A percentile compares a stretch with the other conserved stretches of the same genome.
These are phyloP conservation scores for Oxystoma pomonae DNA, from an alignment of 2,888 invertebrate genomes.

Conservation along the genomic window DNA sequence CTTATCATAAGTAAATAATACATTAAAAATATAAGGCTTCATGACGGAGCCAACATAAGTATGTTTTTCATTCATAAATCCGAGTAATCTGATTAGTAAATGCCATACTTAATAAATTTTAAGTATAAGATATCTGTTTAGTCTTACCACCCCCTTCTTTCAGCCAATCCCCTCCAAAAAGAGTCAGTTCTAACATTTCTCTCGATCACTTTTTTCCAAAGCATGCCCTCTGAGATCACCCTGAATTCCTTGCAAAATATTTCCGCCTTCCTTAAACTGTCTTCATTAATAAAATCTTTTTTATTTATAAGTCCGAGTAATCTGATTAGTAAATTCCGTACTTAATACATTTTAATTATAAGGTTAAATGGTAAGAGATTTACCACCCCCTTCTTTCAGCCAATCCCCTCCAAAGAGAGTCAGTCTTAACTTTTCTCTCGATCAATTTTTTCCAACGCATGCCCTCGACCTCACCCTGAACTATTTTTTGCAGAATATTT, in stretches of 20 bases:
- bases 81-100: background rate
- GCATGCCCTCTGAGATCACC: slow-evolving; percentile 95
- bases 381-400: slow-evolving; percentile 95
- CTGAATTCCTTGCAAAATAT: slow-evolving; percentile 93
- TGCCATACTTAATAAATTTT: too few relatives aligned
- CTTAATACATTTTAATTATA: too few relatives aligned
- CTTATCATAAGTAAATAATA: too few relatives aligned
- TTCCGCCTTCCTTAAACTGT: slow-evolving; percentile 92
- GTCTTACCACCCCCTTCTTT: slow-evolving; percentile 92
- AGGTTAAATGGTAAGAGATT: too few relatives aligned
- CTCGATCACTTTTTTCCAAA: slow-evolving; percentile 99
- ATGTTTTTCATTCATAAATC: background rate
- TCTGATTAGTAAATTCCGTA: background rate
- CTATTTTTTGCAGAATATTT: slow-evolving; percentile 98
- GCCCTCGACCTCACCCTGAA: slow-evolving; percentile 95
- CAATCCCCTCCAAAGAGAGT: slow-evolving; percentile 93
- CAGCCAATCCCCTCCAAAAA: slow-evolving; percentile 94
- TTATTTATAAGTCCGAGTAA: background rate
- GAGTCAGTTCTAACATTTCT: slow-evolving; percentile 94
- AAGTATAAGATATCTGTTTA: too few relatives aligned
- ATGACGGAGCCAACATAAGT: too few relatives aligned
- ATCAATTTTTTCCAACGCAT: slow-evolving; percentile 99
- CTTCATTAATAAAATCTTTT: too few relatives aligned
- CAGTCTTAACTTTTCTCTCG: slow-evolving; percentile 93
- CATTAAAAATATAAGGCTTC: too few relatives aligned